These are phyloP conservation scores for Proterorhinus semilunaris DNA, from an alignment of 2,113 vertebrate species.

Conservation along the genomic window DNA sequence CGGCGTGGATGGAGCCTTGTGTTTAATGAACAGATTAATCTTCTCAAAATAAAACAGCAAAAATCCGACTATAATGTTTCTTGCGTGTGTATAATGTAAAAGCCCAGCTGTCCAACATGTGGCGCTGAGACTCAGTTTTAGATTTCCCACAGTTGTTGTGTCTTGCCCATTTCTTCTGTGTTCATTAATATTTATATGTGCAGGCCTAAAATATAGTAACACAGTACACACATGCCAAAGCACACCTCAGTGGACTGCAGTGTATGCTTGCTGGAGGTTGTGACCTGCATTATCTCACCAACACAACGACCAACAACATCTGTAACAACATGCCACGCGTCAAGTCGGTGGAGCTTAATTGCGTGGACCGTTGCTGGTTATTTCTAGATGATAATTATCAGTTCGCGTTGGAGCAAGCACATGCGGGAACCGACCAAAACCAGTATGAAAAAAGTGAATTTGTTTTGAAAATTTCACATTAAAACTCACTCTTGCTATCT, in stretches of 20 bases:
- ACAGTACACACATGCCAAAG: neutral
- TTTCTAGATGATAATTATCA: too few relatives aligned
- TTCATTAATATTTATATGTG: slow-evolving; percentile 1
- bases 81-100: too few relatives aligned
- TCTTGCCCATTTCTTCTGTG: slow-evolving; percentile 2
- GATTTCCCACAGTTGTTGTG: neutral
- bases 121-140: too few relatives aligned
- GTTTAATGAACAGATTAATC: too few relatives aligned
- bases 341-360: slow-evolving; percentile 4
- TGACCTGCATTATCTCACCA: neutral
- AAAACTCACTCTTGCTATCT: neutral
- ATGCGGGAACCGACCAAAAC: too few relatives aligned
- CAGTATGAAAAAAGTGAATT: too few relatives aligned
- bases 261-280: neutral
- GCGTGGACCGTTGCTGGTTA: neutral
- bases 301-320: neutral
- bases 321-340: neutral
- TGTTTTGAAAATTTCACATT: neutral
- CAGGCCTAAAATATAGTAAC: neutral
- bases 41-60: neutral
- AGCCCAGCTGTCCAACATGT: too few relatives aligned
- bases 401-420: neutral
- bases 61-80: neutral
- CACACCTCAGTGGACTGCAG: neutral
- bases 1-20: neutral